Evolutionary conservation across 1,140 invertebrate genomes (phyloP), one percentile per base, ranked within the genome.

Genomic region (Sarcophaga bullata): DNA sequence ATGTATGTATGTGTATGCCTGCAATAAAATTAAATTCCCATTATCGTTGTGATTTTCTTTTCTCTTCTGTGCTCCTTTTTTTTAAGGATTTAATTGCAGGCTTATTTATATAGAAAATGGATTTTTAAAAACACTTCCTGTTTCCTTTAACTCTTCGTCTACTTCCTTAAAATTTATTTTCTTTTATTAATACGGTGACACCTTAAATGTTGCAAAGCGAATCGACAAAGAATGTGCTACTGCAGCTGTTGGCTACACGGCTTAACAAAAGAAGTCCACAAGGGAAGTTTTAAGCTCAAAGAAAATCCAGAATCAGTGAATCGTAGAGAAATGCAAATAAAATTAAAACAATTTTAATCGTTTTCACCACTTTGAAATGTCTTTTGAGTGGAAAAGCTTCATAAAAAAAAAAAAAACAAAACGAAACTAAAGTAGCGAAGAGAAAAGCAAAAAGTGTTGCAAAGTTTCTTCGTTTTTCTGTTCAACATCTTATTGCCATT

Each of bases 301-400:
- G 25, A 37, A 37, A 37, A 37, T 4, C 25, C 25, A 37, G 25
- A 37, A 37, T 37, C 25, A 17, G n/a, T 68, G 62, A 17, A 68
- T 17, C n/a, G 62, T 19, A 68, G 19, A 9, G 17, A 19, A 68
- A 68, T 68, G 62, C 62, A 58, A 58, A 58, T 58, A 68, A 68
- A 68, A 68, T 19, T 68, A 68, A 68, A 68, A 68, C n/a, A 10
- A 15, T 68, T 68, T 68, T 68, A 68, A 68, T 68, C 62, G 62
- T 68, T 68, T 68, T 68, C 62, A 68, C 62, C 62, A 68, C 62
- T 68, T 68, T 68, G 10, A 19, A 68, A 68, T 68, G 62, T 68
- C 15, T 68, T n/a, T 58, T n/a, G 54, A 58, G n/a, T 13, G 54
- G 54, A 58, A 37, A 37, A 58, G 54, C n/a, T 58, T 58, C 5